Percentiles rank a stretch among this genome's conserved stretches.
These are phyloP conservation scores for Philonicus albiceps DNA, from an alignment of 2,888 invertebrate genomes.

Conservation along the genomic window DNA sequence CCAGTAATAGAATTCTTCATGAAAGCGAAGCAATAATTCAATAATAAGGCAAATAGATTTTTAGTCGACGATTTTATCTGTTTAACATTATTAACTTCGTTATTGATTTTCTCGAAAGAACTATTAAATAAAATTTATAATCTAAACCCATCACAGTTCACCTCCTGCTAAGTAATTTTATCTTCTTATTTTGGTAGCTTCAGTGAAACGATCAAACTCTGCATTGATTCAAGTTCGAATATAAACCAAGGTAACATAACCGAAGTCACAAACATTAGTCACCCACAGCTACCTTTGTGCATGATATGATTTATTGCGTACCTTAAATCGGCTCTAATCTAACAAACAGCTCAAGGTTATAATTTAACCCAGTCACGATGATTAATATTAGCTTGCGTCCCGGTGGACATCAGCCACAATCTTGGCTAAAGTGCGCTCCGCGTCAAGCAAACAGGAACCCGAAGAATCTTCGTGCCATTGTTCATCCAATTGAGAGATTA, in stretches of 20 bases:
- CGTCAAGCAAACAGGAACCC: background rate
- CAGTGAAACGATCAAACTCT: background rate
- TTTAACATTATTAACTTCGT: too few species aligned
- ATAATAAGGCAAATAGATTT: background rate
- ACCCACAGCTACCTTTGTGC: conserved; percentile 25
- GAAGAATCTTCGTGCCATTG: conserved; percentile 30
- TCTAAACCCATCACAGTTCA: background rate
- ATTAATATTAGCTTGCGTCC: conserved; percentile 16
- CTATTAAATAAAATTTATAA: background rate
- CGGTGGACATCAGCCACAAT: conserved; percentile 2
- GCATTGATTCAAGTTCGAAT: background rate
- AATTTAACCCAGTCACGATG: conserved; percentile 35
- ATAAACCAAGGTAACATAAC: background rate
- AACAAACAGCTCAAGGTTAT: conserved; percentile 37
- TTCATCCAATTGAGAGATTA: conserved; percentile 41
- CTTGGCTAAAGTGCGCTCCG: background rate
- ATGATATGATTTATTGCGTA: conserved; percentile 11
- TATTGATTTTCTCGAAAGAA: background rate
- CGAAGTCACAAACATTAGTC: conserved; percentile 20
- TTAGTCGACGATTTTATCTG: background rate
- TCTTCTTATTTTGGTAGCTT: background rate
- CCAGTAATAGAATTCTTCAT: too few species aligned
- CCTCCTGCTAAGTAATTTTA: background rate
- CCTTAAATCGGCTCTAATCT: conserved; percentile 35
- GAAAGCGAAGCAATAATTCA: background rate